Percentiles rank a stretch among this genome's conserved stretches.
phyloP scores from a whole-genome alignment of 1,140 invertebrate species.

The Cecropterus lyciades region DNA sequence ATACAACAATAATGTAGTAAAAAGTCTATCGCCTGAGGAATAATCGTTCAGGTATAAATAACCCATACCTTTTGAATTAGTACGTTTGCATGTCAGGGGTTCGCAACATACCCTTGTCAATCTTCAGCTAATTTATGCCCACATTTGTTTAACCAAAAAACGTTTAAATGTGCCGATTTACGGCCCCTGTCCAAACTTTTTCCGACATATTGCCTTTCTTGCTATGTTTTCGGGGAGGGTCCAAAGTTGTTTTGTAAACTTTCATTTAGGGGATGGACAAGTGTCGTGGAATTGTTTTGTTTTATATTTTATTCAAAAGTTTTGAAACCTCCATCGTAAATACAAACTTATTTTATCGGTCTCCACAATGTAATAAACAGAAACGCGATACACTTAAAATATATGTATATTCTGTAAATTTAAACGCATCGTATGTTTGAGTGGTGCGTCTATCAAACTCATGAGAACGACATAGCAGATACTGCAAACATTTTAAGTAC shows the following conservation, averaged over 20 bases:
- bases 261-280: conserved; percentile 13
- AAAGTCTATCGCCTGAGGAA: no score
- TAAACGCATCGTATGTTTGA: no score
- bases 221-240: conserved; percentile 29
- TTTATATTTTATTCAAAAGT: conserved; percentile 4
- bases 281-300: conserved; percentile 16
- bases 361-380: no score
- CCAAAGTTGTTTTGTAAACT: conserved; percentile 23
- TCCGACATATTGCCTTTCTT: conserved; percentile 56
- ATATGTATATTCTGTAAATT: no score
- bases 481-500: no score
- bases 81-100: conserved; percentile 21
- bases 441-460: no score
- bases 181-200: conserved; percentile 67
- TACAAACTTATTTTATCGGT: neutral
- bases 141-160: conserved; percentile 78
- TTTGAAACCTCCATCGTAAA: neutral
- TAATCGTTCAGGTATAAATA: conserved; percentile 11
- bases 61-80: conserved; percentile 11
- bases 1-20: no score
- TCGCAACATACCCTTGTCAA: conserved; percentile 67
- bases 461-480: no score
- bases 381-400: no score
- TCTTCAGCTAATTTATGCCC: conserved; percentile 73
- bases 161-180: conserved; percentile 70